Base-by-base conservation (phyloP, 2,113 vertebrate species). In the Pachycephala philippinensis region DNA sequence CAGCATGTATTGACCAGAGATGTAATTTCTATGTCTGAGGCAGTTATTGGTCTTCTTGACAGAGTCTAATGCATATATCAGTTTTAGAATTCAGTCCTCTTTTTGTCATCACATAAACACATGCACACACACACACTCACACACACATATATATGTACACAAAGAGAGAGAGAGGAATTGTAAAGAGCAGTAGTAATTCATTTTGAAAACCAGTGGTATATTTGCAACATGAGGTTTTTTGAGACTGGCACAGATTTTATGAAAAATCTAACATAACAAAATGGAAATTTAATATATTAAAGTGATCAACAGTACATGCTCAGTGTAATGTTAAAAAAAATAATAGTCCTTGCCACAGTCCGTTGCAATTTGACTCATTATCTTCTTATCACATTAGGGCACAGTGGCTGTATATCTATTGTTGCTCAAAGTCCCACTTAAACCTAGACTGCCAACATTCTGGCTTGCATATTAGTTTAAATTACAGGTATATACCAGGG, bases 141-240 rank as follows among this genome's bases (percentile, higher is more conserved):
- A 35, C 11, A 39, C 21, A 44, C 3, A 22, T 9, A 13, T 6
- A 17, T 9, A 33, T 8, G 20, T 8, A 56, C 0, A 40, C 2
- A 40, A 4, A 63, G 17, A 57, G 15, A 33, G 8, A 53, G 1
- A 64, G 14, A 69, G 15, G 19, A 76, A 83, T 44, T 68, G 21
- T n/a, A 78, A 74, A 72, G 35, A 77, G 42, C 13, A 54, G 20
- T 31, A 42, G 6, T 24, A 75, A 79, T 61, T 59, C 0, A 45
- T 61, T 90, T 74, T 53, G 57, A 76, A 85, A 22, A 31, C 50
- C 7, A 68, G 40, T 24, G 8, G 11, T 54, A 54, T 14, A 35
- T 66, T 76, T 39, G 35, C 7, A 88, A 24, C 3, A 74, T 0
- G 4, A 70, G 2, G 6, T 15, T 70, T 78, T 63, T 60, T 63